phyloP scores from a whole-genome alignment of 2,888 invertebrate genomes.

The Trilocha varians region DNA sequence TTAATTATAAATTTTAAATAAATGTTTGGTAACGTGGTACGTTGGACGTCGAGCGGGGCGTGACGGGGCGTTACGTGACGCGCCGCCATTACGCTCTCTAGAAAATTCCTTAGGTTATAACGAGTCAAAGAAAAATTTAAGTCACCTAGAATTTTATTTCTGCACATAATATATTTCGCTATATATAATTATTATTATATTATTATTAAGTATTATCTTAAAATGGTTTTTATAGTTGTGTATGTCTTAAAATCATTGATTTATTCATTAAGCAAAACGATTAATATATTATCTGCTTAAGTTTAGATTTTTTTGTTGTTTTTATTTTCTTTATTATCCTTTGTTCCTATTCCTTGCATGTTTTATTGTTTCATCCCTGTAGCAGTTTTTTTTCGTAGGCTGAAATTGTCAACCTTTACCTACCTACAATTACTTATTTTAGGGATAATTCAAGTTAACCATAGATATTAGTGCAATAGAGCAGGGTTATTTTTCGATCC shows the following conservation, averaged over 20 bases:
- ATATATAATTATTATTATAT: slow-evolving; percentile 73
- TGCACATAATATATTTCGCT: slow-evolving; percentile 74
- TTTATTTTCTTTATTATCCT: slow-evolving; percentile 50
- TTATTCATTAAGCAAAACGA: slow-evolving; percentile 70
- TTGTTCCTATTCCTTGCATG: slow-evolving; percentile 46
- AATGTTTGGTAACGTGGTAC: slow-evolving; percentile 49
- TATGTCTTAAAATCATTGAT: slow-evolving; percentile 73
- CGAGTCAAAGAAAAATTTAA: slow-evolving; percentile 72
- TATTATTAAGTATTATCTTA: slow-evolving; percentile 73
- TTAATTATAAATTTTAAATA: slow-evolving; percentile 53
- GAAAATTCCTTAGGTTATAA: slow-evolving; percentile 69
- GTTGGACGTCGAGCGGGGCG: slow-evolving; percentile 59
- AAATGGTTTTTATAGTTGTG: slow-evolving; percentile 73
- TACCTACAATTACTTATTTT: slow-evolving; percentile 68
- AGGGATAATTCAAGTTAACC: slow-evolving; percentile 70
- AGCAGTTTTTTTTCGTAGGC: slow-evolving; percentile 41
- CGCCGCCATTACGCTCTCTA: slow-evolving; percentile 50
- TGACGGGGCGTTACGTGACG: slow-evolving; percentile 17
- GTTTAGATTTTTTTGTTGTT: slow-evolving; percentile 68
- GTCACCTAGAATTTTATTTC: slow-evolving; percentile 74
- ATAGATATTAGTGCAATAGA: slow-evolving; percentile 72
- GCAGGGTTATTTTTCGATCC: slow-evolving; percentile 74
- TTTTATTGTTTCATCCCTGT: slow-evolving; percentile 39
- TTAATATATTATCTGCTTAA: slow-evolving; percentile 74
- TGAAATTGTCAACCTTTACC: slow-evolving; percentile 69